A percentile compares a stretch with the other conserved stretches of the same genome.
Evolutionary conservation across 2,113 vertebrate species (phyloP).

Genomic region (Gallinago paraguaiae): DNA sequence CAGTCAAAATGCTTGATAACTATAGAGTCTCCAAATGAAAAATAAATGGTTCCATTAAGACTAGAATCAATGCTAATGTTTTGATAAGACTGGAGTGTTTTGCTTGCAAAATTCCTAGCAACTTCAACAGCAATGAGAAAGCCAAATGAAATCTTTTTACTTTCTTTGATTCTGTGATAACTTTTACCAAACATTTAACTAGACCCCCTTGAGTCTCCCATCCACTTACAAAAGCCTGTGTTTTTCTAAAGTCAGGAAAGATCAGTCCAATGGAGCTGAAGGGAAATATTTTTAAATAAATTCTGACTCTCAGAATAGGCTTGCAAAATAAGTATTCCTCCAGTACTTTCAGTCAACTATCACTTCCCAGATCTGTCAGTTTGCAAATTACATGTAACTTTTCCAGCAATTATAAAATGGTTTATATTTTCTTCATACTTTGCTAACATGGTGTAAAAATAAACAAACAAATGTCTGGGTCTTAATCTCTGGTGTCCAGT

Average conservation of each 20-base stretch:
- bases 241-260: slow-evolving; percentile 21
- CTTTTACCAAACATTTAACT: not conserved
- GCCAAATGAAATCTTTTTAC: not conserved
- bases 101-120: slow-evolving; percentile 18
- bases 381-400: not conserved
- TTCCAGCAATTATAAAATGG: not conserved
- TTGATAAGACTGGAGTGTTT: slow-evolving; percentile 22
- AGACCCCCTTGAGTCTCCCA: not conserved
- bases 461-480: slow-evolving; percentile 1
- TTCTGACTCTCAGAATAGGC: not conserved
- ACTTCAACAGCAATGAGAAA: not conserved
- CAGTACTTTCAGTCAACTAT: not conserved
- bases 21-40: slow-evolving; percentile 10
- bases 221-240: not conserved
- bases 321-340: slow-evolving; percentile 2
- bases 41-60: slow-evolving; percentile 29
- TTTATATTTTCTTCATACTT: not conserved
- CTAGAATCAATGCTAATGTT: slow-evolving; percentile 20
- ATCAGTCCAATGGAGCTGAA: not conserved
- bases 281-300: not conserved
- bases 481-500: slow-evolving; percentile 10
- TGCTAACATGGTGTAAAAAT: not conserved
- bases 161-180: slow-evolving; percentile 5
- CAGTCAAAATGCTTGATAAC: not conserved
- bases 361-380: not conserved